A percentile compares a stretch with the other conserved stretches of the same genome.
Conservation (phyloP, 2,113 vertebrate species). For the Rhegmatorhina hoffmannsi region DNA sequence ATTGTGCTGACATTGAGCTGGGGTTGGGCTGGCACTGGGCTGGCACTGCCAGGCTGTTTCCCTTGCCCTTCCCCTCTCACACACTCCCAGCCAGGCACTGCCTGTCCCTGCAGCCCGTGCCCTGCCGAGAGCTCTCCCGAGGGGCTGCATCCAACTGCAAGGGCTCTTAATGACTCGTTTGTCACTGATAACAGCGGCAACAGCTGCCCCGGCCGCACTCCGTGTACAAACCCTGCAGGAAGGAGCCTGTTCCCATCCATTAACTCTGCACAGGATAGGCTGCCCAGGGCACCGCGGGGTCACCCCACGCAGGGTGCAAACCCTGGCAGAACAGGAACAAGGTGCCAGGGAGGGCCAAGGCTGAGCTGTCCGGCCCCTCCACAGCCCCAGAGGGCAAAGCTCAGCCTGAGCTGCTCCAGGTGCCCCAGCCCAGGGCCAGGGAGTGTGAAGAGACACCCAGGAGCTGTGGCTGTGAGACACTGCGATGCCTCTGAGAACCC, state of each 20-base stretch:
- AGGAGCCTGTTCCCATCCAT: neutral
- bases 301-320: no score
- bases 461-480: neutral
- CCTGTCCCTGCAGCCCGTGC: neutral
- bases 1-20: no score
- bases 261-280: neutral
- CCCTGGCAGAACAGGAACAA: neutral
- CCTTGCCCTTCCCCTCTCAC: neutral
- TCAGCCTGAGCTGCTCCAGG: neutral
- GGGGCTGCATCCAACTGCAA: neutral
- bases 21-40: no score
- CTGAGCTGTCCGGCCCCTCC: neutral
- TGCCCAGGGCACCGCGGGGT: neutral
- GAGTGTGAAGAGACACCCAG: accelerated
- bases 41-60: neutral
- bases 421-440: neutral
- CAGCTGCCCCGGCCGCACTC: neutral
- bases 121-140: neutral
- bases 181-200: neutral
- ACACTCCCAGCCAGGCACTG: neutral
- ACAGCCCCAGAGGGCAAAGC: neutral
- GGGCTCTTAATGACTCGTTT: neutral
- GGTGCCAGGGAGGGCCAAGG: neutral
- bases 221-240: accelerated
- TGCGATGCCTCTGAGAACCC: accelerated